Conservation (phyloP, 2,113 vertebrate genomes). For the Oryzias celebensis region DNA sequence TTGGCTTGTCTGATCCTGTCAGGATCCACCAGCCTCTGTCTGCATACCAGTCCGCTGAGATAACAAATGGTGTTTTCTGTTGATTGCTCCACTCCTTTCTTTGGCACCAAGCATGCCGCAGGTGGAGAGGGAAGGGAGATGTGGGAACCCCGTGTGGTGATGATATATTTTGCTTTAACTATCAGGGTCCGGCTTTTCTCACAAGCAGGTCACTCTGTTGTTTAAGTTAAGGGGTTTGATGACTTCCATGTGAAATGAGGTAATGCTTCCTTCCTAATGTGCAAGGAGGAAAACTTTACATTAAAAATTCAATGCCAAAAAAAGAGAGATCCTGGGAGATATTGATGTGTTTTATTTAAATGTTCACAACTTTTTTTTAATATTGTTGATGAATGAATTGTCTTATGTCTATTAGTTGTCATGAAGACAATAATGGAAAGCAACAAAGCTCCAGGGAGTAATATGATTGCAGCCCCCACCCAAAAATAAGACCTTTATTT, state of each 20-base stretch:
- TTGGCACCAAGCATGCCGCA: constrained; percentile 57
- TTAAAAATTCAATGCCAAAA: constrained; percentile 3
- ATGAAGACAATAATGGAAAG: constrained; percentile 3
- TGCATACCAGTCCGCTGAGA: constrained; percentile 69
- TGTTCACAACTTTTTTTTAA: constrained; percentile 2
- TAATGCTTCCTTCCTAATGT: background rate
- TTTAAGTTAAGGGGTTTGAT: constrained; percentile 25
- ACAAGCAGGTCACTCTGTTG: constrained; percentile 22
- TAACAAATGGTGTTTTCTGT: constrained; percentile 50
- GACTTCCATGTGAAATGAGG: constrained; percentile 24
- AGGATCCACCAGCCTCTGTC: constrained; percentile 45
- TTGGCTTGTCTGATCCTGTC: constrained; percentile 68
- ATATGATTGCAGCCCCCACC: too few species aligned
- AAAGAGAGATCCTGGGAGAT: too few species aligned
- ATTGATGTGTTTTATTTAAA: too few species aligned
- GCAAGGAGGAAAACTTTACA: background rate
- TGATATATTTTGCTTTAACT: constrained; percentile 38
- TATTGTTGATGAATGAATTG: constrained; percentile 31
- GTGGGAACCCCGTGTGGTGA: constrained; percentile 37
- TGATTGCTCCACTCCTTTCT: constrained; percentile 46
- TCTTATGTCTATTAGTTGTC: background rate
- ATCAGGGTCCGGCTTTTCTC: constrained; percentile 19
- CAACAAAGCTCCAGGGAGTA: background rate
- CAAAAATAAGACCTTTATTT: background rate
- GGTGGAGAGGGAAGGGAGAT: constrained; percentile 38